A percentile compares a stretch with the other conserved stretches of the same genome.
Evolutionary conservation across 2,888 invertebrate species (phyloP).

Genomic region (Xestia sexstrigata): DNA sequence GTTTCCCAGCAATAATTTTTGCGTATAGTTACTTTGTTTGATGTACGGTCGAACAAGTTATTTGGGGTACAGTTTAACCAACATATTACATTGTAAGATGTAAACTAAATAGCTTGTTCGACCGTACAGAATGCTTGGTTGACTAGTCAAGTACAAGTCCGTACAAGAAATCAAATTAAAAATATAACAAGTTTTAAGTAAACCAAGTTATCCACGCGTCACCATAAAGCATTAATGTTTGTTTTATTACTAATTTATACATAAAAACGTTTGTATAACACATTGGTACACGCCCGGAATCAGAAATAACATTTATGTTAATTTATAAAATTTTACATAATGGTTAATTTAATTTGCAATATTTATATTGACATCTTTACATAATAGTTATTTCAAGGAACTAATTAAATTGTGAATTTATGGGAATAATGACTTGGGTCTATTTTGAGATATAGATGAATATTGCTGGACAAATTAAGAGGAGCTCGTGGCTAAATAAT

Average conservation of each 20-base stretch:
- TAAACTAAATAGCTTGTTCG: too few species aligned
- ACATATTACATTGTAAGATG: too few species aligned
- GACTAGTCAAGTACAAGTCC: too few species aligned
- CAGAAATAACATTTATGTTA: constrained; percentile 30
- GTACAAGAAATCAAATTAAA: too few species aligned
- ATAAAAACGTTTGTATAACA: constrained; percentile 16
- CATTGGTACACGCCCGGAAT: constrained; percentile 7
- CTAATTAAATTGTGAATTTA: neutral
- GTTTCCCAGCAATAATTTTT: too few species aligned
- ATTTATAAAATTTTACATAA: constrained; percentile 11
- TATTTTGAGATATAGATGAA: neutral
- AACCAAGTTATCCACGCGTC: neutral
- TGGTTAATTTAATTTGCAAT: constrained; percentile 3
- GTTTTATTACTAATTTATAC: constrained; percentile 25
- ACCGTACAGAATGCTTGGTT: too few species aligned
- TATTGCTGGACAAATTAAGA: neutral
- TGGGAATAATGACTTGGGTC: neutral
- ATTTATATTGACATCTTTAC: constrained; percentile 36
- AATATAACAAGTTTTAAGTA: neutral
- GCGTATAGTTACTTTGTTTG: too few species aligned
- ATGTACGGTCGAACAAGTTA: too few species aligned
- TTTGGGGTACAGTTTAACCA: too few species aligned
- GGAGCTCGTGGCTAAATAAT: neutral
- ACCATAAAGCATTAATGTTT: neutral
- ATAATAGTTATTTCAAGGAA: constrained; percentile 10